These are phyloP conservation scores for Orius insidiosus DNA, from an alignment of 1,140 invertebrate species.

Conservation along the genomic window DNA sequence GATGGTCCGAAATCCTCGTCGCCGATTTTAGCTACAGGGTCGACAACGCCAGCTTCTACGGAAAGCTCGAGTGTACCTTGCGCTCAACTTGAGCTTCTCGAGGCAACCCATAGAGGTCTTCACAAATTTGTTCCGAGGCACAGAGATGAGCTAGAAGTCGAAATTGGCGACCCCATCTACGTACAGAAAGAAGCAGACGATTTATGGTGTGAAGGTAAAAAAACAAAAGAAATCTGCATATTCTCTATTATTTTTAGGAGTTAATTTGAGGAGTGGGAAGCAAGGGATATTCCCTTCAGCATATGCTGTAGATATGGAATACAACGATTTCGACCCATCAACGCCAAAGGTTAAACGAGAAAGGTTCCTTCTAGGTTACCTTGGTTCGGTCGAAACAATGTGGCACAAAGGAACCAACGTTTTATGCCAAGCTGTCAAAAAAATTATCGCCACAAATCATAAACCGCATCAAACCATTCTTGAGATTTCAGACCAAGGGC, in stretches of 20 bases:
- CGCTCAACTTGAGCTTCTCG: slow-evolving; percentile 68
- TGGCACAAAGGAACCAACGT: slow-evolving; percentile 31
- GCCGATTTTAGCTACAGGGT: slow-evolving; percentile 30
- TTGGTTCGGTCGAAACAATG: slow-evolving; percentile 88
- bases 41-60: slow-evolving; percentile 31
- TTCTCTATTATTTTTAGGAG: slow-evolving; percentile 37
- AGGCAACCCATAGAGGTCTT: slow-evolving; percentile 84
- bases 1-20: slow-evolving; percentile 71
- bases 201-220: slow-evolving; percentile 83
- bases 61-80: slow-evolving; percentile 47
- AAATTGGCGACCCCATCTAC: slow-evolving; percentile 94
- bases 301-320: slow-evolving; percentile 90
- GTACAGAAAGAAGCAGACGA: slow-evolving; percentile 93
- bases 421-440: slow-evolving; percentile 70
- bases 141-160: slow-evolving; percentile 85
- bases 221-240: no score
- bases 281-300: slow-evolving; percentile 93
- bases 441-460: slow-evolving; percentile 50
- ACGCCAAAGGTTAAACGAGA: slow-evolving; percentile 69
- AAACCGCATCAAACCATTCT: slow-evolving; percentile 63
- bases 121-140: slow-evolving; percentile 92
- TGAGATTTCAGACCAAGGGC: slow-evolving; percentile 87
- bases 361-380: slow-evolving; percentile 78
- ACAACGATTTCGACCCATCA: slow-evolving; percentile 80
- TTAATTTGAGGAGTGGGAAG: slow-evolving; percentile 79